A percentile compares a stretch with the other conserved stretches of the same genome.
These are phyloP conservation scores for Heterocephalus glaber DNA, from an alignment of 2,113 vertebrate species.

Conservation along the genomic window DNA sequence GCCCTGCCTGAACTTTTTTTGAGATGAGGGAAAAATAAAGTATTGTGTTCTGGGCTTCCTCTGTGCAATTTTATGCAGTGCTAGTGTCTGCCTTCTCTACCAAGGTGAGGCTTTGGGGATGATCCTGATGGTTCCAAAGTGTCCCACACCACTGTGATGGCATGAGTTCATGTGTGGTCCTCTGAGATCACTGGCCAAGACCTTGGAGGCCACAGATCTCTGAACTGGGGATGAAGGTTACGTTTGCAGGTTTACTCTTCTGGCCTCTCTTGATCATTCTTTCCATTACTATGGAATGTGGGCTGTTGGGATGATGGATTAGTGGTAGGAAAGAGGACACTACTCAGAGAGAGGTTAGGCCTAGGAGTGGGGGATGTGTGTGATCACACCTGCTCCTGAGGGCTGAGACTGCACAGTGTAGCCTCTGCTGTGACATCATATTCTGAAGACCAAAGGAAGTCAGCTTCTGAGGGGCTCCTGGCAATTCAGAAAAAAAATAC, in stretches of 20 bases:
- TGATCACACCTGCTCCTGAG: background rate
- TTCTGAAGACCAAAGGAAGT: background rate
- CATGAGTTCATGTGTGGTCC: background rate
- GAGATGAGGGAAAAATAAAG: background rate
- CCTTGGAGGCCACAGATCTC: background rate
- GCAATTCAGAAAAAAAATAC: background rate
- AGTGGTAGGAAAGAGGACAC: background rate
- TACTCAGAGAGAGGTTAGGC: background rate
- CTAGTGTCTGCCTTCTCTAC: background rate
- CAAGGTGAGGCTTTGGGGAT: background rate
- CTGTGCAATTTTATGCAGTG: background rate
- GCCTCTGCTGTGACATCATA: background rate
- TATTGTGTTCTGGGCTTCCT: background rate
- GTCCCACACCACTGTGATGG: background rate
- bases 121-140: background rate
- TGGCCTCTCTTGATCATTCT: background rate
- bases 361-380: background rate
- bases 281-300: background rate
- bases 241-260: background rate
- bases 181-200: background rate
- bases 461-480: background rate
- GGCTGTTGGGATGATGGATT: background rate
- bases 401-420: background rate
- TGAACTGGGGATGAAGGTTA: background rate
- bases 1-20: no score